Base-by-base conservation (phyloP, 1,140 invertebrate species). In the Papilio machaon region DNA sequence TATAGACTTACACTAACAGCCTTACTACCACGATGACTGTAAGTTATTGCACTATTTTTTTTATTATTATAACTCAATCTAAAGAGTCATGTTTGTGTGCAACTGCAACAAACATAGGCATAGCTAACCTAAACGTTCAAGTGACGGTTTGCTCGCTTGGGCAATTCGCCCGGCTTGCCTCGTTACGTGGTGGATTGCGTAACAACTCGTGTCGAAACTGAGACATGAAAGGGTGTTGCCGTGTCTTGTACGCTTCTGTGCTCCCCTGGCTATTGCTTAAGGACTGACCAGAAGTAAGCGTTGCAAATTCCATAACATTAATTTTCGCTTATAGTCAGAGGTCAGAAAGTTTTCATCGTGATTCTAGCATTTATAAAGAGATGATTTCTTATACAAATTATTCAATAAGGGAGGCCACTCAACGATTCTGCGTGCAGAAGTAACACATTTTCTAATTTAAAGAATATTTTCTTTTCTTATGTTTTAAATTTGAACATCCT, bases 171-270 rank as follows among this genome's bases (percentile, higher is more conserved):
- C 77, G 67, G 52, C 23, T 79, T 82, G 73, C 15, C 46, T 79
- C 43, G 76, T 82, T 82, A 74, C 81, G 70, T 79, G 8, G 49
- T 46, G 4, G 7, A 78, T 82, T 80, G n/a, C 81, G 54, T 46
- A 80, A 82, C 15, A 9, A 8, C 15, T 49, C 43, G 43, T 81
- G 73, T 23, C 49, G 80, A 30, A 77, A 70, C 64, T 15, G 10
- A 30, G 76, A 64, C 54, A 78, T 78, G 76, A 43, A 60, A 64
- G 76, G 76, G 76, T 75, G 76, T 78, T 78, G 46, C 30, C 58
- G 54, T 78, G 30, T 47, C 46, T 75, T 75, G 11, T n/a, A 75
- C 47, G 46, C 46, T 46, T n/a, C 19, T 52, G 46, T 49, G 74
- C 46, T 49, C 74, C 73, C 43, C 35, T 23, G 43, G 17, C n/a